phyloP scores from a whole-genome alignment of 92 coral and sea anemone species.

The Porites evermanni region DNA sequence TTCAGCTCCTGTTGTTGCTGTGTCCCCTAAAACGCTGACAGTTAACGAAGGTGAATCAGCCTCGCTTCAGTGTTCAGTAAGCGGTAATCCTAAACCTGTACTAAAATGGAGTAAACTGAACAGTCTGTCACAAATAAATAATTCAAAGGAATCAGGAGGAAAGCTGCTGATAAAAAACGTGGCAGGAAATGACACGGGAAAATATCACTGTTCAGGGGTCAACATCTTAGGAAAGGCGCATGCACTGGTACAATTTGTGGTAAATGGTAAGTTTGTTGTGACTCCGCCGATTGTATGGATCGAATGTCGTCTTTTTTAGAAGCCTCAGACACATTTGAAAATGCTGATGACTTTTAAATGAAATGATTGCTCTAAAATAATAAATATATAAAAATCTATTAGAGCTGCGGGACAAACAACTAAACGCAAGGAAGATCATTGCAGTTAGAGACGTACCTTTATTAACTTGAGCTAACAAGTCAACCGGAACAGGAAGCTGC shows the following conservation, averaged over 20 bases:
- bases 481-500: too few species aligned
- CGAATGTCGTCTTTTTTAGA: too few species aligned
- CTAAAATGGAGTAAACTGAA: not conserved
- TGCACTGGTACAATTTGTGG: not conserved
- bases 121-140: not conserved
- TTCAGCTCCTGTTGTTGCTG: not conserved
- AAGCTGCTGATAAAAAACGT: not conserved
- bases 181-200: not conserved
- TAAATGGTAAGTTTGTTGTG: not conserved
- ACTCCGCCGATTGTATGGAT: too few species aligned
- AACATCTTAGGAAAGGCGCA: not conserved
- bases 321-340: too few species aligned
- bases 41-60: not conserved
- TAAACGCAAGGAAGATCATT: too few species aligned
- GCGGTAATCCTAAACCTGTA: not conserved
- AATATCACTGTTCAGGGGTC: not conserved
- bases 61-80: not conserved
- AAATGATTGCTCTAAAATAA: too few species aligned
- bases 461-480: too few species aligned
- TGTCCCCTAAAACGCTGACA: not conserved
- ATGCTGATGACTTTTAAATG: too few species aligned
- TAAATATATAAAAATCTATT: too few species aligned
- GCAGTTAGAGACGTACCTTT: too few species aligned
- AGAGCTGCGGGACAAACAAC: too few species aligned
- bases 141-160: not conserved